A percentile compares a stretch with the other conserved stretches of the same genome.
Conservation (phyloP, 2,888 invertebrate species). For the Orchesella flavescens region DNA sequence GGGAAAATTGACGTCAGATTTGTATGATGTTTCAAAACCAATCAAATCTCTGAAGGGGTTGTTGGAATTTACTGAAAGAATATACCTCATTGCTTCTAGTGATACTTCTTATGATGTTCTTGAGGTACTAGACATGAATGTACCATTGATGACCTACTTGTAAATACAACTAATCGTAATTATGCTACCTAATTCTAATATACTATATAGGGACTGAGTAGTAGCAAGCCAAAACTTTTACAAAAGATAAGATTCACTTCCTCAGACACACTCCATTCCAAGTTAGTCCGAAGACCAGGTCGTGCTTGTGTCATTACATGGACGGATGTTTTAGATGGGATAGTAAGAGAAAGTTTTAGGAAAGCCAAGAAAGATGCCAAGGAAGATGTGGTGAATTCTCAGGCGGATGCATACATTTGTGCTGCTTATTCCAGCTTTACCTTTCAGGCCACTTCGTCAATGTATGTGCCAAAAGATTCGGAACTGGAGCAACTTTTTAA, state of each 20-base stretch:
- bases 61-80: neutral
- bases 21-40: conserved; percentile 26
- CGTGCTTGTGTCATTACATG: conserved; percentile 30
- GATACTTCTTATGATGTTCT: conserved; percentile 36
- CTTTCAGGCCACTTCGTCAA: conserved; percentile 16
- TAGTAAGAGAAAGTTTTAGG: neutral
- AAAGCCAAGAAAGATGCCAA: neutral
- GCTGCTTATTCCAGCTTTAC: conserved; percentile 19
- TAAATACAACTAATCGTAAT: too few relatives aligned
- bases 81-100: conserved; percentile 4
- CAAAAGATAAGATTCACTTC: conserved; percentile 20
- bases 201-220: neutral
- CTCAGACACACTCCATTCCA: conserved; percentile 6
- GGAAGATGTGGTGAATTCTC: neutral
- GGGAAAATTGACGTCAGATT: conserved; percentile 35
- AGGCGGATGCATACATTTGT: conserved; percentile 26
- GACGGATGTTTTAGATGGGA: neutral
- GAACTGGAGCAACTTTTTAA: conserved; percentile 29
- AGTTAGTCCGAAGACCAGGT: conserved; percentile 7
- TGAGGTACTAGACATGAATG: too few relatives aligned
- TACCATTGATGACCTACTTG: too few relatives aligned
- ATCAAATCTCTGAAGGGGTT: conserved; percentile 4
- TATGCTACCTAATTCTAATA: too few relatives aligned
- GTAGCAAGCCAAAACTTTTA: neutral
- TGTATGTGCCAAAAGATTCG: conserved; percentile 39